Base-by-base conservation (phyloP, 2,113 vertebrate species). In the Ardeotis arabs region DNA sequence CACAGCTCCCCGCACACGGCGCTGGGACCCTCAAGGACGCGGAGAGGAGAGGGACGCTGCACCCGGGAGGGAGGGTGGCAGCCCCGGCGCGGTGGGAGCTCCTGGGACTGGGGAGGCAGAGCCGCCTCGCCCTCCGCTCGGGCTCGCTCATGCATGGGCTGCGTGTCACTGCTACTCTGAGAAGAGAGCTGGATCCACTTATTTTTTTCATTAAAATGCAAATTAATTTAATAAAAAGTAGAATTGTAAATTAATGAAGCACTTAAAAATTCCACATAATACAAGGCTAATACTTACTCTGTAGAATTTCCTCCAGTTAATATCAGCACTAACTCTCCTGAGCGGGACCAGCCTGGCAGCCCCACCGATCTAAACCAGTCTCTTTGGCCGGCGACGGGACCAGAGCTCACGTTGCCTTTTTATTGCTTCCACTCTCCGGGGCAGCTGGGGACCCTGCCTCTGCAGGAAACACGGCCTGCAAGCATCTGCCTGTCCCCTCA, bases 161-260 rank as follows among this genome's bases (percentile, higher is more conserved):
- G 79, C 28, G 16, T 60, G 20, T 55, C 80, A 70, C 70, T 91
- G 52, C 87, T 87, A 76, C 90, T 82, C 66, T 75, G 92, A 80
- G 78, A 87, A 12, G 74, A 87, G 93, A 96, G 87, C 92, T 74
- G 69, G 53, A 92, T 72, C 91, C 82, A 87, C 95, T 97, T 96
- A 84, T 75, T 92, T 96, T 97, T 98, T 96, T 91, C 94, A 98
- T 98, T 98, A 97, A 98, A 98, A 97, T 97, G 96, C 93, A 97
- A 98, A 96, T 98, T 97, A 97, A 97, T 97, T 97, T 97, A 97
- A 97, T 98, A 98, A 98, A 97, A 97, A 92, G 75, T 91, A 60
- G 94, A 95, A 97, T 84, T 94, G 94, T 97, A 97, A 98, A 97
- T 98, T 97, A 97, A 98, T 93, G 95, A 98, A 95, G 73, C 79